Evolutionary conservation across 2,888 invertebrate genomes (phyloP).

Genomic region (Hofmannophila pseudospretella): DNA sequence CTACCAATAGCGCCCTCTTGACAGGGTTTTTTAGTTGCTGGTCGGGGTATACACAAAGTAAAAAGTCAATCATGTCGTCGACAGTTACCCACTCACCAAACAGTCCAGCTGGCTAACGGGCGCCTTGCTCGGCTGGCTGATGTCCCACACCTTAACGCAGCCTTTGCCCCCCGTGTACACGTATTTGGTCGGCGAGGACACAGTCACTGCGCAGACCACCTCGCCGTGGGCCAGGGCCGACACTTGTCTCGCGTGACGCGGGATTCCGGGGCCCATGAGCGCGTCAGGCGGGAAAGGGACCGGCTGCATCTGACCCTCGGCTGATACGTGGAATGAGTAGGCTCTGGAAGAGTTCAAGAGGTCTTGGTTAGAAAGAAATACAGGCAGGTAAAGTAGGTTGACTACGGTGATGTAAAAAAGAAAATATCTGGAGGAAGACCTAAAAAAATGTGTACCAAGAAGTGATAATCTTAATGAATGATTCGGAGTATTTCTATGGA

Average conservation of each 20-base stretch:
- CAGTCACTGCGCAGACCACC: conserved; percentile 97
- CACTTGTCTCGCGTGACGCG: conserved; percentile 93
- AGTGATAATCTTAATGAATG: no score
- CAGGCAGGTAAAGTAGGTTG: no score
- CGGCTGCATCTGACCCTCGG: conserved; percentile 92
- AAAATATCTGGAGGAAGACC: no score
- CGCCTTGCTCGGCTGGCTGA: conserved; percentile 91
- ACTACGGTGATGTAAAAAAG: no score
- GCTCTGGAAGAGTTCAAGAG: conserved; percentile 80
- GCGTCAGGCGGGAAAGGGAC: conserved; percentile 97
- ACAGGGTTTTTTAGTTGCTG: no score
- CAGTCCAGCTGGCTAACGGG: conserved; percentile 96
- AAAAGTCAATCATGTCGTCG: conserved; percentile 30
- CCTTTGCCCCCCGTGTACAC: conserved; percentile 98
- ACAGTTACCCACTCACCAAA: conserved; percentile 83
- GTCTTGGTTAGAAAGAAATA: neutral
- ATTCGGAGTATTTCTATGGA: no score
- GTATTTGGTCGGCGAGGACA: conserved; percentile 94
- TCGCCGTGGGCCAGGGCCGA: conserved; percentile 96
- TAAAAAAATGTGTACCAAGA: no score
- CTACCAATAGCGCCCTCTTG: no score
- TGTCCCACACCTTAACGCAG: conserved; percentile 98
- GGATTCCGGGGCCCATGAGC: conserved; percentile 94
- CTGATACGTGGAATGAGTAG: conserved; percentile 95
- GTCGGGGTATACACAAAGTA: no score